Base-by-base conservation (phyloP, 2,113 vertebrate species). In the Siniperca knerii region DNA sequence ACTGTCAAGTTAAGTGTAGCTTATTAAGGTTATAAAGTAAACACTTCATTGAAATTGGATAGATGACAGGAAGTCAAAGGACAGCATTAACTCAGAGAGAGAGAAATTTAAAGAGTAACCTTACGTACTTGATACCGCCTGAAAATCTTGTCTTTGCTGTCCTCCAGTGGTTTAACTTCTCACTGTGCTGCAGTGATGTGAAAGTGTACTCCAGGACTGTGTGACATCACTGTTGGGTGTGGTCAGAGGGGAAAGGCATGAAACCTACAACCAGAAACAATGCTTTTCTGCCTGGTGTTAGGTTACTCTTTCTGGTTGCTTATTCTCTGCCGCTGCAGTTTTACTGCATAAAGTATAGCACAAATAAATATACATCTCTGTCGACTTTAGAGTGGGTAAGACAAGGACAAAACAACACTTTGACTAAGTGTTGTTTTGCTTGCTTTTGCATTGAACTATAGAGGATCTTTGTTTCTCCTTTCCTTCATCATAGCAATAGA, bases 11-110 rank as follows among this genome's bases (percentile, higher is more conserved):
- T 29, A 29, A 29, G 29, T 29, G 29, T 29, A 29, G 29, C 29
- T 29, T 1, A 29, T 29, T 29, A 29, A 29, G 29, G 2, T 29
- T 29, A 29, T 29, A 40, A 40, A 40, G 50, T 75, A 86, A 82
- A 72, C 70, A 85, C 75, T 64, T 75, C 21, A 55, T 16, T 82
- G 50, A 66, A 57, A 61, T 2, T 64, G 46, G 84, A 81, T 69
- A 79, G 58, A 84, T 60, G 46, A 77, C 74, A 71, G 64, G 60
- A 80, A 83, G 73, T 42, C 67, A 77, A 52, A 55, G 20, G 21
- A 62, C 18, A 72, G 54, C 21, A 44, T 40, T 4, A 40, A 40
- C 37, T 40, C 37, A 40, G 37, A 40, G 37, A 40, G 37, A 40
- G 37, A 33, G 25, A 33, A n/a, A 64, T 6, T 52, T 52, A 52